Evolutionary conservation across 1,140 invertebrate species (phyloP).

Genomic region (Drosophila suzukii): DNA sequence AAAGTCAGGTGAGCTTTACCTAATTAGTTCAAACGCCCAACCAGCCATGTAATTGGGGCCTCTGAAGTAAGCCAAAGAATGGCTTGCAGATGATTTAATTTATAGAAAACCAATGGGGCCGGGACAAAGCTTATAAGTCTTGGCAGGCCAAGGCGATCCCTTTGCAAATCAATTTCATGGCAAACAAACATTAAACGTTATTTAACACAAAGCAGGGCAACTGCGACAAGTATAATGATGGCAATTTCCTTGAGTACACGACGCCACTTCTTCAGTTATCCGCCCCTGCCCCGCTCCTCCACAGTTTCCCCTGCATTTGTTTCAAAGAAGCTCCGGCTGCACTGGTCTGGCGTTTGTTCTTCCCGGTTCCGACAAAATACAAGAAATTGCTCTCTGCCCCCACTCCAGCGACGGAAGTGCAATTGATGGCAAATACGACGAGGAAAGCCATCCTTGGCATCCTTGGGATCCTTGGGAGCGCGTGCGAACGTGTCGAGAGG

Average conservation of each 20-base stretch:
- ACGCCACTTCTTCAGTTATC: slow-evolving; percentile 29
- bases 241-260: slow-evolving; percentile 81
- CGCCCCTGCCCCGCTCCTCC: slow-evolving; percentile 1
- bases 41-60: slow-evolving; percentile 55
- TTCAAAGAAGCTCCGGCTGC: slow-evolving; percentile 27
- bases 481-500: slow-evolving; percentile 77
- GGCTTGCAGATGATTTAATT: slow-evolving; percentile 20
- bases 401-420: slow-evolving; percentile 69
- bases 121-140: slow-evolving; percentile 16
- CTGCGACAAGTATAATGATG: slow-evolving; percentile 75
- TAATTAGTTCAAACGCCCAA: slow-evolving; percentile 67
- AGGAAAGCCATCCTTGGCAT: slow-evolving; percentile 20
- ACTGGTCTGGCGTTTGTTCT: slow-evolving; percentile 22
- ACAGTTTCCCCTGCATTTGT: slow-evolving; percentile 14
- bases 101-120: slow-evolving; percentile 12
- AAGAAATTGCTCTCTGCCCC: slow-evolving; percentile 74
- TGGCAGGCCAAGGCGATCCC: slow-evolving; percentile 4
- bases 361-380: slow-evolving; percentile 62
- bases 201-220: slow-evolving; percentile 73
- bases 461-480: slow-evolving; percentile 38
- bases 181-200: slow-evolving; percentile 80
- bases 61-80: slow-evolving; percentile 21
- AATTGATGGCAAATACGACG: slow-evolving; percentile 65
- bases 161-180: slow-evolving; percentile 77
- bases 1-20: slow-evolving; percentile 63